These are phyloP conservation scores for Oceanodroma leucorhoa DNA, from an alignment of 2,797 vertebrate genomes.

Conservation along the genomic window DNA sequence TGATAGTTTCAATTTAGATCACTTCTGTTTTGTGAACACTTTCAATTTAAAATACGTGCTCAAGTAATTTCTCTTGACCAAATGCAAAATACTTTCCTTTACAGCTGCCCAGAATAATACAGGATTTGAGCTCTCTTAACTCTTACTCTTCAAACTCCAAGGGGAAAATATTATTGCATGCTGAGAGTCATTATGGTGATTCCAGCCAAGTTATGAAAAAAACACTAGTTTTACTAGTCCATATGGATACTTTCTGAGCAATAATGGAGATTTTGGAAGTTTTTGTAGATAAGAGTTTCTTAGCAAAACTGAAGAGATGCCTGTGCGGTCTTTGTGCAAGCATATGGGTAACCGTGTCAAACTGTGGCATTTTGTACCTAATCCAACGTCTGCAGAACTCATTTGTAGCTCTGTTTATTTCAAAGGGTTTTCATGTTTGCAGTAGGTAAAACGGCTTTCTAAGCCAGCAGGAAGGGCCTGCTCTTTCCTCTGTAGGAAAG, in stretches of 20 bases:
- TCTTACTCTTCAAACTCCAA: slow-evolving; percentile 39
- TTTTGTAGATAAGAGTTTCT: background rate
- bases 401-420: background rate
- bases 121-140: slow-evolving; percentile 43
- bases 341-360: accelerated
- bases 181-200: background rate
- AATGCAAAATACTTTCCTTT: slow-evolving; percentile 46
- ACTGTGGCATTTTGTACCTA: background rate
- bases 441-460: background rate
- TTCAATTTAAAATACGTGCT: slow-evolving; percentile 24
- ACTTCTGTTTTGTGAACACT: background rate
- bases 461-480: background rate
- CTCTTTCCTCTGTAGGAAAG: background rate
- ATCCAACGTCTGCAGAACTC: background rate
- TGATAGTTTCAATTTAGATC: background rate
- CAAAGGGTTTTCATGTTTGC: background rate
- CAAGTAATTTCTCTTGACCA: background rate
- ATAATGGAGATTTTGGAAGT: background rate
- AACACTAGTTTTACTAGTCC: background rate
- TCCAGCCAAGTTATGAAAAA: slow-evolving; percentile 15
- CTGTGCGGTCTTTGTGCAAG: background rate
- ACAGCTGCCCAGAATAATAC: slow-evolving; percentile 41
- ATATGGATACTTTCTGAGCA: background rate
- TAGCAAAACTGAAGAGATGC: background rate
- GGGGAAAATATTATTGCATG: slow-evolving; percentile 46